Evolutionary conservation across 2,888 invertebrate species (phyloP), one percentile per base, ranked within the genome.

Genomic region (Lycocerus yunnanus): DNA sequence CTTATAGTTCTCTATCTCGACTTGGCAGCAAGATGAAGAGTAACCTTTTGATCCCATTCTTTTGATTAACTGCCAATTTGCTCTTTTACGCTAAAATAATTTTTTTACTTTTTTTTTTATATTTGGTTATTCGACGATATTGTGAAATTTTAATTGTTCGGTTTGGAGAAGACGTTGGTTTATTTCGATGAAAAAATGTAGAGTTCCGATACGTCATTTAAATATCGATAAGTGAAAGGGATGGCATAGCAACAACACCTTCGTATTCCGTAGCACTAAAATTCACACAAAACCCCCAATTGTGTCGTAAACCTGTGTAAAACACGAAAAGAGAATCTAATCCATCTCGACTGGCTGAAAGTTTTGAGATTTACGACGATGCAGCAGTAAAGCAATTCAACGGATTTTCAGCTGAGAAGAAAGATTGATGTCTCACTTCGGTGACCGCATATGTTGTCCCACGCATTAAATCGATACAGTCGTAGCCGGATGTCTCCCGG

Each of bases 371-470:
- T 83, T 84, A 83, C 82, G 82, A 80, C 78, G 76, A 78, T 80
- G 80, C 80, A 79, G 80, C 79, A 80, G 82, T 81, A 81, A 81
- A 82, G 82, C 84, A 83, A 83, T 83, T 84, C 80, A 77, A 76
- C 67, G 77, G 69, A 72, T 69, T 77, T 77, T 75, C 73, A 72
- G 72, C 74, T 68, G 74, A 78, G 80, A 82, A 81, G 81, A 81
- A 83, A 84, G 84, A 83, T 84, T 84, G 84, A 84, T 84, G 83
- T 83, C 83, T 83, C 82, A 83, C 82, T 83, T 81, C 79, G 82
- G 83, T 83, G 83, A 84, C 84, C 83, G 82, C 83, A 83, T 82
- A 82, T 82, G 82, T 80, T 80, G 80, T 78, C 77, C 78, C 76
- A 79, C 79, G 78, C 79, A 78, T 76, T 75, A 78, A 81, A 82